Conservation (phyloP, 2,113 vertebrate genomes). For the Pelmatolapia mariae region DNA sequence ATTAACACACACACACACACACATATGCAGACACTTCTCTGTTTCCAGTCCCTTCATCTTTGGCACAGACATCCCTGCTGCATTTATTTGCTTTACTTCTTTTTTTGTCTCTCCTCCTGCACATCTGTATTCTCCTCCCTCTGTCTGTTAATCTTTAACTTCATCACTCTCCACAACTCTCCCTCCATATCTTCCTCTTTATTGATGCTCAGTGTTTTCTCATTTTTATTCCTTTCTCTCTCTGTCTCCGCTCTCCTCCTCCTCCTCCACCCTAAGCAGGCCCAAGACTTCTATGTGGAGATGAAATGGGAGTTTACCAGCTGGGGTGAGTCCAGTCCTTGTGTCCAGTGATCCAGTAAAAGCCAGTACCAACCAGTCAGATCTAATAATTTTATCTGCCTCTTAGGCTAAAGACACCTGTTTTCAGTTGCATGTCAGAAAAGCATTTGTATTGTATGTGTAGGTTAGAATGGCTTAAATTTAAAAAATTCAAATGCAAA, state of each 20-base stretch:
- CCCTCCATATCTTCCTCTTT: neutral
- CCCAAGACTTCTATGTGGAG: conserved; percentile 97
- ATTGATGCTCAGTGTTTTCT: neutral
- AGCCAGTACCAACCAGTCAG: neutral
- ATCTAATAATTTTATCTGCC: conserved; percentile 3
- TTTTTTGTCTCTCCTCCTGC: neutral
- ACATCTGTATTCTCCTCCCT: neutral
- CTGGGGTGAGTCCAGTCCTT: conserved; percentile 81
- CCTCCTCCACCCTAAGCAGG: conserved; percentile 62
- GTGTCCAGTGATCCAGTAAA: neutral
- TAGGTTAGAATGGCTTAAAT: neutral
- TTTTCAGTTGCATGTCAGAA: neutral
- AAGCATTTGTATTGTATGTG: neutral
- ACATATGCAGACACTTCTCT: neutral
- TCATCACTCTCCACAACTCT: neutral
- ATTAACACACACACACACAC: neutral
- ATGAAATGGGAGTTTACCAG: conserved; percentile 99
- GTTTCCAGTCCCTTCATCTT: neutral
- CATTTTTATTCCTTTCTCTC: neutral
- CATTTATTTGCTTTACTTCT: neutral
- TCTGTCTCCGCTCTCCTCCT: neutral
- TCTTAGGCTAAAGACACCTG: neutral
- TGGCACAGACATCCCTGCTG: neutral
- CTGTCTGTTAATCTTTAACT: neutral
- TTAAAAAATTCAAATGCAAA: neutral